Conservation (phyloP, 2,113 vertebrate species). For the Phaetusa simplex region DNA sequence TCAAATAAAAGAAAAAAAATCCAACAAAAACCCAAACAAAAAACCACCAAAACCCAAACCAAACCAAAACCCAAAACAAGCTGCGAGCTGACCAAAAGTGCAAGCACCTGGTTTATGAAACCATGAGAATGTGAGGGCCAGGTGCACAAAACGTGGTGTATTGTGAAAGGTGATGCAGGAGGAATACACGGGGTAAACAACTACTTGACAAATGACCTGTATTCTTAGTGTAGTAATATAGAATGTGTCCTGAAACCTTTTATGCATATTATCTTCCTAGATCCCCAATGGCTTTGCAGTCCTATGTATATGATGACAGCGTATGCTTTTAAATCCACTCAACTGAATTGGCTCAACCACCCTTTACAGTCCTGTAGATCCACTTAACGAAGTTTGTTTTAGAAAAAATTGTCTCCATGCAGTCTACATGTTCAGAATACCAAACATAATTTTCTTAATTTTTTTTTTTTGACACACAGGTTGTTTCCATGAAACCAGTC, state of each 20-base stretch:
- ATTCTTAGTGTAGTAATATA: accelerated
- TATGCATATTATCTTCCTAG: too few species aligned
- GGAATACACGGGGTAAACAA: not conserved
- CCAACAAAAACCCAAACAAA: not conserved
- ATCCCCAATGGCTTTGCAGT: not conserved
- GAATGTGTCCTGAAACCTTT: not conserved
- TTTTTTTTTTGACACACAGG: not conserved
- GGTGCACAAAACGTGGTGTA: accelerated
- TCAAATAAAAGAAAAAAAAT: not conserved
- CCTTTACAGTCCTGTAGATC: not conserved
- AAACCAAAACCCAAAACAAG: not conserved
- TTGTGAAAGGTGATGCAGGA: not conserved
- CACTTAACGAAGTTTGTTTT: not conserved
- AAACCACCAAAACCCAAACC: too few species aligned
- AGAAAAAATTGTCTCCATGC: not conserved
- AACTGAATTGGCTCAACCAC: not conserved
- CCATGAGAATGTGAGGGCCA: not conserved
- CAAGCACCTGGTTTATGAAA: not conserved
- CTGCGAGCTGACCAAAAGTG: not conserved
- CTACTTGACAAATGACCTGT: not conserved
- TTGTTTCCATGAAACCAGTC: not conserved
- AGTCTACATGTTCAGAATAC: not conserved
- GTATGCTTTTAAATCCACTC: not conserved
- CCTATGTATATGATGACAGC: not conserved
- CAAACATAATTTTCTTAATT: not conserved